A percentile compares a stretch with the other conserved stretches of the same genome.
phyloP scores from a whole-genome alignment of 2,888 invertebrate genomes.

The Dynastes grantii region DNA sequence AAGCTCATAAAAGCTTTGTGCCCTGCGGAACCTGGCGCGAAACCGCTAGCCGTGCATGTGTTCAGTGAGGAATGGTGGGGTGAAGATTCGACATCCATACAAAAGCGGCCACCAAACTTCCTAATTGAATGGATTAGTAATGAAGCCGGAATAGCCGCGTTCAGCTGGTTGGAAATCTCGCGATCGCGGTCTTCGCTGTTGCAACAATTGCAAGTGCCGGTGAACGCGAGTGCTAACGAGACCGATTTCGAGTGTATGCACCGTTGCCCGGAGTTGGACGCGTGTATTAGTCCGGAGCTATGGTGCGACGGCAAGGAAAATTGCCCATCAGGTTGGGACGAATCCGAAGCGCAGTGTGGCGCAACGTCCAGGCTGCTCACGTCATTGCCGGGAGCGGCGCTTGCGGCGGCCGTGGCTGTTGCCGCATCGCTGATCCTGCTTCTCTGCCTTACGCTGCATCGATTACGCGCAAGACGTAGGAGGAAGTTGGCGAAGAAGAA shows the following conservation, averaged over 20 bases:
- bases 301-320: conserved; percentile 84
- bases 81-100: conserved; percentile 63
- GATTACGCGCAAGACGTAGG: conserved; percentile 73
- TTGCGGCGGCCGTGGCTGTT: conserved; percentile 75
- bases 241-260: conserved; percentile 75
- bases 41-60: conserved; percentile 81
- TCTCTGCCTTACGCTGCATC: conserved; percentile 75
- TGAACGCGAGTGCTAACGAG: conserved; percentile 72
- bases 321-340: conserved; percentile 81
- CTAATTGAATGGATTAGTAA: conserved; percentile 80
- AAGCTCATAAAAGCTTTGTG: conserved; percentile 80
- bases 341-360: conserved; percentile 80
- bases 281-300: conserved; percentile 82
- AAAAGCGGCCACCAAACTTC: conserved; percentile 75
- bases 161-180: conserved; percentile 85
- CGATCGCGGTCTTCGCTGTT: conserved; percentile 76
- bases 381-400: conserved; percentile 73
- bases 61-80: conserved; percentile 87
- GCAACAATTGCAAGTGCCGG: conserved; percentile 74
- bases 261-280: conserved; percentile 83
- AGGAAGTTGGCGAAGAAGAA: conserved; percentile 73
- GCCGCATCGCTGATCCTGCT: conserved; percentile 75
- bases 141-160: conserved; percentile 84
- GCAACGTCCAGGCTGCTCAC: conserved; percentile 72
- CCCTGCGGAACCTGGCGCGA: conserved; percentile 79